These are phyloP conservation scores for Caenorhabditis macrosperma DNA, from an alignment of 2,888 invertebrate genomes.

Conservation along the genomic window DNA sequence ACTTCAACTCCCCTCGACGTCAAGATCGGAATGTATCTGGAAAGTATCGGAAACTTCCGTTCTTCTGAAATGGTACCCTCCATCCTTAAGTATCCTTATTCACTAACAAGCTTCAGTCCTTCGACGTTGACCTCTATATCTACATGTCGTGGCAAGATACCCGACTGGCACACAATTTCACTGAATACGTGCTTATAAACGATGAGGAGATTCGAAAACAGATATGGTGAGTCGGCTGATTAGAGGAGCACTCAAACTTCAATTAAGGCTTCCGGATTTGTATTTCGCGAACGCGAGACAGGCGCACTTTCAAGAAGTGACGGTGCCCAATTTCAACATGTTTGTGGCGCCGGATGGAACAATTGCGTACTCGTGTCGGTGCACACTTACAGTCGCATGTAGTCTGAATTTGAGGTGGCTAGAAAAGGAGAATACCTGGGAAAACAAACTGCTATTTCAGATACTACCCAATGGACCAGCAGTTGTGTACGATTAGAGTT, in stretches of 20 bases:
- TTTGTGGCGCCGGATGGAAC: slow-evolving; percentile 76
- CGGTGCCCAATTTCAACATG: slow-evolving; percentile 78
- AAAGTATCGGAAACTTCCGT: slow-evolving; percentile 72
- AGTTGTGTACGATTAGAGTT: slow-evolving; percentile 74
- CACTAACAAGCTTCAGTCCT: slow-evolving; percentile 69
- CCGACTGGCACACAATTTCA: slow-evolving; percentile 69
- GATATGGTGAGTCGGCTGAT: slow-evolving; percentile 67
- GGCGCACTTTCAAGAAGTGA: slow-evolving; percentile 70
- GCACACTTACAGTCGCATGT: slow-evolving; percentile 72
- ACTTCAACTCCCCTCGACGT: slow-evolving; percentile 57
- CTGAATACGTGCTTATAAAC: slow-evolving; percentile 74
- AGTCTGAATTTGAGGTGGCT: slow-evolving; percentile 63
- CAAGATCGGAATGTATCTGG: slow-evolving; percentile 71
- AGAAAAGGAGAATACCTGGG: background rate
- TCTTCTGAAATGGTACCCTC: slow-evolving; percentile 73
- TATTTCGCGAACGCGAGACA: slow-evolving; percentile 76
- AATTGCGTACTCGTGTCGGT: slow-evolving; percentile 74
- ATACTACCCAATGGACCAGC: slow-evolving; percentile 79
- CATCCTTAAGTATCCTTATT: background rate
- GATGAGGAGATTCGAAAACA: slow-evolving; percentile 72
- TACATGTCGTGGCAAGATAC: slow-evolving; percentile 72
- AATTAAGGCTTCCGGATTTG: slow-evolving; percentile 76
- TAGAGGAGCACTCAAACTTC: background rate
- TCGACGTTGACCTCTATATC: slow-evolving; percentile 77
- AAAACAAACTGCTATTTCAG: slow-evolving; percentile 29